Base-by-base conservation (phyloP, 2,113 vertebrate species). In the Calidris pygmaea region DNA sequence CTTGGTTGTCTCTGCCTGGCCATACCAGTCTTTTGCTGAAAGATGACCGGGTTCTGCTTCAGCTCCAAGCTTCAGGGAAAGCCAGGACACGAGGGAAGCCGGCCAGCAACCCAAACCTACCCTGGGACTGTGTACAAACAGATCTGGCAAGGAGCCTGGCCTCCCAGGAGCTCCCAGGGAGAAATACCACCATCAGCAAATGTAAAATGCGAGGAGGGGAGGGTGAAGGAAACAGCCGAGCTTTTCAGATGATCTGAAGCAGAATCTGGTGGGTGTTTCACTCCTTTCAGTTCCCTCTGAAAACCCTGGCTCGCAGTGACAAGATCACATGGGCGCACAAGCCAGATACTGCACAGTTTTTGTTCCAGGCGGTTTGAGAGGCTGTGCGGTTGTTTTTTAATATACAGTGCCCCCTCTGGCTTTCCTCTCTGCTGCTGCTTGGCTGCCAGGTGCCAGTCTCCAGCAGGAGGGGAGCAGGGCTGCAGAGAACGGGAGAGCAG, bases 261-360 rank as follows among this genome's bases (percentile, higher is more conserved):
- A 89, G 94, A 93, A 96, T 93, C 89, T 37, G 70, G 95, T 89
- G 92, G 96, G 95, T 87, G 93, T 95, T 96, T 89, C 74, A 47
- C 87, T 96, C 77, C 87, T 87, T 87, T 85, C 78, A 20, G 89
- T 55, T 95, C 83, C 81, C 87, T 89, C 84, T 80, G 94, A 68
- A 91, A 94, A 85, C 74, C 77, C 71, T 92, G 94, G 84, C 92
- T 95, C 4, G 1, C 56, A 37, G 86, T 13, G 90, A 50, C 75
- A 89, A 79, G 86, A 95, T 96, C 96, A 94, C 91, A 91, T 73
- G 94, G 74, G 70, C 53, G 73, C 89, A 55, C 84, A 91, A 93
- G 80, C 71, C 89, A 74, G 73, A 85, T 89, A 92, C 82, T 95
- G 84, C 90, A 92, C 90, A 95, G 68, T 84, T 71, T 43, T 62